A percentile compares a stretch with the other conserved stretches of the same genome.
phyloP scores from a whole-genome alignment of 2,113 vertebrate genomes.

The Xenotilapia longispinis region DNA sequence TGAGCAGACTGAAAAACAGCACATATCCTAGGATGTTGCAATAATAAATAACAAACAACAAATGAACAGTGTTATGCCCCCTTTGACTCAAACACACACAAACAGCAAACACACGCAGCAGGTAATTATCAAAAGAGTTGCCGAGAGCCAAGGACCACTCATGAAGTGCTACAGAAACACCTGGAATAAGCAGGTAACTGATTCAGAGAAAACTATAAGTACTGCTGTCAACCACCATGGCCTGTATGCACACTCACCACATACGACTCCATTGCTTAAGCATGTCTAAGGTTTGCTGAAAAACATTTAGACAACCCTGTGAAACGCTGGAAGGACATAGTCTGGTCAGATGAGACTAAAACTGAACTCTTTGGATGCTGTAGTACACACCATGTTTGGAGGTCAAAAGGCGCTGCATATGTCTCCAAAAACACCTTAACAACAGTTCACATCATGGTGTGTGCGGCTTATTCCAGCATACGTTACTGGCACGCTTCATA shows the following conservation, averaged over 20 bases:
- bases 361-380: background rate
- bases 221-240: rapidly evolving
- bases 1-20: background rate
- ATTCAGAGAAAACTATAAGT: background rate
- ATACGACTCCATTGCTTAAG: background rate
- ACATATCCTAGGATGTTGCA: background rate
- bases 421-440: background rate
- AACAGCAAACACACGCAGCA: background rate
- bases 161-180: background rate
- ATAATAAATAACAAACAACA: background rate
- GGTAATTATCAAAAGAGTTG: background rate
- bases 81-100: background rate
- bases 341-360: background rate
- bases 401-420: background rate
- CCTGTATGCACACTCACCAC: background rate
- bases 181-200: background rate
- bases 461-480: background rate
- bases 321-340: background rate
- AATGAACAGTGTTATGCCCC: background rate
- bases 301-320: background rate
- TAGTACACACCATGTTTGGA: background rate
- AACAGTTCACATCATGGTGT: background rate
- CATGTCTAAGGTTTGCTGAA: background rate
- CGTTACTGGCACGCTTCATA: background rate
- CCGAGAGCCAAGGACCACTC: background rate